Base-by-base conservation (phyloP, 1,140 invertebrate species). In the Lordiphosa mommai region DNA sequence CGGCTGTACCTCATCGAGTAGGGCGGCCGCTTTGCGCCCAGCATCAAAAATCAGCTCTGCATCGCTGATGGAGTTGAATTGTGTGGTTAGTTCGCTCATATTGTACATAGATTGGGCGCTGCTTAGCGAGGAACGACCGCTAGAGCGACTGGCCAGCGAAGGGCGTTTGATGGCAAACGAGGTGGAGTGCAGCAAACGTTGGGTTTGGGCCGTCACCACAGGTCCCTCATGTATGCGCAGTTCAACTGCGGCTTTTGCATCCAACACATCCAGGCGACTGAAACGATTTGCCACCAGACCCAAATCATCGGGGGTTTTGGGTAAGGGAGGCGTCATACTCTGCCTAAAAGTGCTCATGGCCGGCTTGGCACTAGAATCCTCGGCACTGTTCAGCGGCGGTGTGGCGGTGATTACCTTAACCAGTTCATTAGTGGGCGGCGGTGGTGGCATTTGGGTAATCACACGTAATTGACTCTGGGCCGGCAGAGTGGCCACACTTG, bases 131-230 rank as follows among this genome's bases (percentile, higher is more conserved):
- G 74, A 70, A 8, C 79, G 41, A 4, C 72, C 77, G 44, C 77
- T 84, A 55, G 79, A 84, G 9, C 77, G 77, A 1, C 64, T 71
- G 13, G 86, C 61, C 37, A 88, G 40, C 27, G 80, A 84, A 1
- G 87, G 87, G 1, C 87, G 72, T 47, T 88, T 88, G 4, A 88
- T 88, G 1, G 85, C 79, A 61, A 88, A 88, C 12, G 85, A 86
- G 13, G 87, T 86, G 30, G 87, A 76, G 36, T 88, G 76, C 47
- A 88, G 61, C 10, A 88, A 61, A 4, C 76, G 71, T 38, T 72
- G 72, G 1, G 79, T 79, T 7, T 73, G 79, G 1, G 72, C 68
- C 3, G 55, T 70, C 8, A 84, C 44, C 48, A 63, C 41, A 0
- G 72, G 72, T 4, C 76, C 76, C 13, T 82, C 76, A 17, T 59